A percentile compares a stretch with the other conserved stretches of the same genome.
phyloP scores from a whole-genome alignment of 2,888 invertebrate species.

The Mystacides longicornis region DNA sequence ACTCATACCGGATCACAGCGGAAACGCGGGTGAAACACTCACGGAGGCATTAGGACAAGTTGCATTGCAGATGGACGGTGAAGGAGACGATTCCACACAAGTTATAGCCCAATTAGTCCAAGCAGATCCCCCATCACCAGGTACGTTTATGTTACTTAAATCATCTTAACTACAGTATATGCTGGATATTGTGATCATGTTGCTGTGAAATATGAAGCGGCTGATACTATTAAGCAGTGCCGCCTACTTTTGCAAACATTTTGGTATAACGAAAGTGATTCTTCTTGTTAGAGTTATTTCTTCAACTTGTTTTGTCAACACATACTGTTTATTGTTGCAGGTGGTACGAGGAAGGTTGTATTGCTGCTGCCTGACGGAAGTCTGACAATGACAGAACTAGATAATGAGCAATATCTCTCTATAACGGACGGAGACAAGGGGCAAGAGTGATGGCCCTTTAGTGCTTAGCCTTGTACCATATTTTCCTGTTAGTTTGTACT shows the following conservation, averaged over 20 bases:
- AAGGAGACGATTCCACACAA: constrained; percentile 60
- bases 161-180: too few species aligned
- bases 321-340: constrained; percentile 36
- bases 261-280: too few species aligned
- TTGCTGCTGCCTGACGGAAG: constrained; percentile 79
- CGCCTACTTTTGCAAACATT: too few species aligned
- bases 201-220: too few species aligned
- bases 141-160: constrained; percentile 38
- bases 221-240: too few species aligned
- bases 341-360: constrained; percentile 76
- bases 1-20: constrained; percentile 48
- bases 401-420: constrained; percentile 76
- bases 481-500: too few species aligned
- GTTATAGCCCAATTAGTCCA: constrained; percentile 81
- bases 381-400: constrained; percentile 80
- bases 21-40: constrained; percentile 35
- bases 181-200: too few species aligned
- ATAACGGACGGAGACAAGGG: constrained; percentile 51
- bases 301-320: not conserved
- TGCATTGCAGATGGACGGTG: constrained; percentile 49
- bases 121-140: constrained; percentile 77
- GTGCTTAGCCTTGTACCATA: too few species aligned
- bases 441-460: constrained; percentile 42
- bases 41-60: constrained; percentile 43
- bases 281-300: not conserved